Evolutionary conservation across 92 coral and sea anemone genomes (phyloP), one percentile per base, ranked within the genome.

Genomic region (Palythoa caribaeorum): DNA sequence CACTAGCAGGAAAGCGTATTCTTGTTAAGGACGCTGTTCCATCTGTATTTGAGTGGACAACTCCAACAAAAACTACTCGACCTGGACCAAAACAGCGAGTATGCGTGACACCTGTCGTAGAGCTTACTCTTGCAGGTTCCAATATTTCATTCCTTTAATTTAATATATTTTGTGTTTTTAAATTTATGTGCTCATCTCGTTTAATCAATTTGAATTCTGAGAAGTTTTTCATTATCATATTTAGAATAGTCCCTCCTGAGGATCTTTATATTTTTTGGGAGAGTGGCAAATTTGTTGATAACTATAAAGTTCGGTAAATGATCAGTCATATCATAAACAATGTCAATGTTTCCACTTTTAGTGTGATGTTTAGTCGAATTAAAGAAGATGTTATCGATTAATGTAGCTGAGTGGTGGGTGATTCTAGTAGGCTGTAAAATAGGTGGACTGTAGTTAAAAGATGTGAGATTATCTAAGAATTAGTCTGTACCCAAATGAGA

Each of bases 21-120:
- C 65, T 59, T 59, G 65, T 59, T 59, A 59, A 59, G 65, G 65
- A 59, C 65, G 20, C 65, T 59, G 65, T 59, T 59, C 65, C 20
- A 59, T 59, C 65, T 59, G 65, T 59, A 59, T 59, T 59, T 59
- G 65, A 59, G 65, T 59, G 65, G 65, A 59, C 65, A 59, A 59
- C 65, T 59, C 65, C 65, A 59, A 59, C 65, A 59, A 59, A 59
- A 59, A 59, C 65, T 59, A 59, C 65, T 59, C 65, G 19, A 59
- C 65, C 65, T 59, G 65, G 65, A 59, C 65, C 65, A 11, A 55
- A 55, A 55, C 63, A 55, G 63, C 63, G 63, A 55, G 15, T 55
- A 55, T 55, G 63, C 63, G 63, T 55, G 63, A 55, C 15, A 57
- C n/a, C n/a, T 9, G 16, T 57, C n/a, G n/a, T 57, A 57, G 63